These are phyloP conservation scores for Bombus pascuorum DNA, from an alignment of 1,140 invertebrate genomes.

Conservation along the genomic window DNA sequence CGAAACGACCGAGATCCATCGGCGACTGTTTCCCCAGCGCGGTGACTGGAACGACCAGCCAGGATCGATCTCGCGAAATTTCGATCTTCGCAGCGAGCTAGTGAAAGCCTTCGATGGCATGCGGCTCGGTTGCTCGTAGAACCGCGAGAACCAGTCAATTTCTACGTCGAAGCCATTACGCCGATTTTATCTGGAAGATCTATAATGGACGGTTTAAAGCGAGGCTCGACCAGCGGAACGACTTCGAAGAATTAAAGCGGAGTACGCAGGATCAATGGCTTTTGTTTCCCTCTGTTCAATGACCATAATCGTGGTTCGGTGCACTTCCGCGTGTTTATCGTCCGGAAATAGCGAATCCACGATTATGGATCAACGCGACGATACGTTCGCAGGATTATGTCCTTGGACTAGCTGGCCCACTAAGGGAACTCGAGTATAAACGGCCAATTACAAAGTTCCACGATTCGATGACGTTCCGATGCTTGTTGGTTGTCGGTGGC, in stretches of 20 bases:
- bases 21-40: no score
- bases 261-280: background rate
- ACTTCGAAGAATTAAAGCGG: constrained; percentile 1
- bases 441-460: constrained; percentile 25
- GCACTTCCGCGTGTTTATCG: constrained; percentile 29
- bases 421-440: constrained; percentile 9
- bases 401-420: background rate
- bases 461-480: background rate
- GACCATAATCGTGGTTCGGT: background rate
- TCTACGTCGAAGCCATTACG: constrained; percentile 14
- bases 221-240: background rate
- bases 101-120: background rate
- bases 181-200: constrained; percentile 24
- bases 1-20: background rate
- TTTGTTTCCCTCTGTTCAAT: constrained; percentile 3
- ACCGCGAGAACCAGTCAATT: constrained; percentile 8
- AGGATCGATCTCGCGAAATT: constrained; percentile 27
- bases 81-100: background rate
- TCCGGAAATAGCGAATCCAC: background rate
- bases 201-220: background rate
- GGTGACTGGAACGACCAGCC: background rate
- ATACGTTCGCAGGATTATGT: background rate
- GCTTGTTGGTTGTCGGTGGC: background rate
- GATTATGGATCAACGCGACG: constrained; percentile 12
- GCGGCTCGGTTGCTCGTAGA: background rate